phyloP scores from a whole-genome alignment of 2,888 invertebrate genomes.

The Drosophila koepferae region DNA sequence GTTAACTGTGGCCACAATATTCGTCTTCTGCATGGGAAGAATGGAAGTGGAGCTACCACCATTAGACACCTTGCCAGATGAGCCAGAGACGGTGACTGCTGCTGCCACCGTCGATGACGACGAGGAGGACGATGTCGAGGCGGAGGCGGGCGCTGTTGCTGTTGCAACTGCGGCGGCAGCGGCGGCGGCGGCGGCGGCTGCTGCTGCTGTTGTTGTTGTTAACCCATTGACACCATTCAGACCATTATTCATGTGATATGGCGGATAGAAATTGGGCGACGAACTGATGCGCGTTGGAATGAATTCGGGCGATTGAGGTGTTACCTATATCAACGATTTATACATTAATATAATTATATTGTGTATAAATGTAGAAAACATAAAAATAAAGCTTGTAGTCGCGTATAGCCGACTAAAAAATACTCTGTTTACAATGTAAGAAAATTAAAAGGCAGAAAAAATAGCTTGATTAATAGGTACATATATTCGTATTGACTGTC shows the following conservation, averaged over 20 bases:
- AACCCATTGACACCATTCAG: slow-evolving; percentile 76
- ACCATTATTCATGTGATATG: slow-evolving; percentile 84
- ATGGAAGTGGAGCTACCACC: slow-evolving; percentile 70
- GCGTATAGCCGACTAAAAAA: not conserved
- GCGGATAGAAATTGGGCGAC: slow-evolving; percentile 84
- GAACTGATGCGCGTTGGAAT: slow-evolving; percentile 85
- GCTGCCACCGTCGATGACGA: slow-evolving; percentile 13
- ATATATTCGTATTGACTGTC: not conserved
- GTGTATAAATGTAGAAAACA: not conserved
- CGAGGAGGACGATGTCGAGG: slow-evolving; percentile 6
- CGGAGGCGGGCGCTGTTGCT: slow-evolving; percentile 34
- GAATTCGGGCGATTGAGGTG: slow-evolving; percentile 86
- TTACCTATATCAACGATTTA: slow-evolving; percentile 83
- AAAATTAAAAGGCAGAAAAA: not conserved
- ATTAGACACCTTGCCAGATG: slow-evolving; percentile 68
- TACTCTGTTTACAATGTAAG: slow-evolving; percentile 9
- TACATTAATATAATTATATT: not conserved
- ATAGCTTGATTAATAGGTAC: not conserved
- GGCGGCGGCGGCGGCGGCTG: slow-evolving; percentile 52
- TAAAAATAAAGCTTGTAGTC: not conserved
- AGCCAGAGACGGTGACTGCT: slow-evolving; percentile 17
- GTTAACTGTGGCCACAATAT: slow-evolving; percentile 75
- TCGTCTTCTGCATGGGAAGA: slow-evolving; percentile 80
- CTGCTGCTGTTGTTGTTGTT: slow-evolving; percentile 64
- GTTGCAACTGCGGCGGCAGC: slow-evolving; percentile 53